phyloP scores from a whole-genome alignment of 2,797 vertebrate species.

The Merluccius polli region DNA sequence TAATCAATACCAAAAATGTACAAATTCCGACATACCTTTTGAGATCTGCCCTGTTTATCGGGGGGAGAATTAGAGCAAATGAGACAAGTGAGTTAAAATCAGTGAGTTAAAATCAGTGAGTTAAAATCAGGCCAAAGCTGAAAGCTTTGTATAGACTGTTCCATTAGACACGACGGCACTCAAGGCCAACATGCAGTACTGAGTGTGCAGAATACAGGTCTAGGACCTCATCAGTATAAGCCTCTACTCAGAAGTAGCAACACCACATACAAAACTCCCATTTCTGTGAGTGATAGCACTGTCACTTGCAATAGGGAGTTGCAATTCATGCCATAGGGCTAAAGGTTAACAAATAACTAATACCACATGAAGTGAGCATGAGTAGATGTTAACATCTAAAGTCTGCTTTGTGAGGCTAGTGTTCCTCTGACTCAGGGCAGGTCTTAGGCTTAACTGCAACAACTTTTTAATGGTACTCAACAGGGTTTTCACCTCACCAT shows the following conservation, averaged over 20 bases:
- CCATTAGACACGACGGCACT: not conserved
- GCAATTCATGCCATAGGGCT: too few species aligned
- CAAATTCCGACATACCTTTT: conserved; percentile 46
- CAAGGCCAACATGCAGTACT: too few species aligned
- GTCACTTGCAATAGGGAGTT: too few species aligned
- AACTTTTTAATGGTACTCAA: conserved; percentile 24
- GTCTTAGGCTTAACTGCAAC: conserved; percentile 40
- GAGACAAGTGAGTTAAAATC: not conserved
- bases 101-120: too few species aligned
- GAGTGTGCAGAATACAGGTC: too few species aligned
- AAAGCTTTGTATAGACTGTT: not conserved
- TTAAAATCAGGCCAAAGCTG: not conserved
- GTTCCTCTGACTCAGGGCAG: not conserved
- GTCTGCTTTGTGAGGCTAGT: not conserved
- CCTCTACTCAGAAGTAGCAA: too few species aligned
- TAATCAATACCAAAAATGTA: too few species aligned
- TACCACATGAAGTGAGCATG: not conserved
- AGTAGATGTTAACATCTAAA: not conserved
- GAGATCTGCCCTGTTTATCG: conserved; percentile 43
- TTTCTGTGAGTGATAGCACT: too few species aligned
- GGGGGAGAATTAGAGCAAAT: conserved; percentile 20
- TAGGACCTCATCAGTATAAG: too few species aligned
- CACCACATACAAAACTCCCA: too few species aligned
- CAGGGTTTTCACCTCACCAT: not conserved
- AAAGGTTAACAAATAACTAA: too few species aligned